Evolutionary conservation across 2,113 vertebrate species (phyloP).

Genomic region (Benitochromis conjunctus): DNA sequence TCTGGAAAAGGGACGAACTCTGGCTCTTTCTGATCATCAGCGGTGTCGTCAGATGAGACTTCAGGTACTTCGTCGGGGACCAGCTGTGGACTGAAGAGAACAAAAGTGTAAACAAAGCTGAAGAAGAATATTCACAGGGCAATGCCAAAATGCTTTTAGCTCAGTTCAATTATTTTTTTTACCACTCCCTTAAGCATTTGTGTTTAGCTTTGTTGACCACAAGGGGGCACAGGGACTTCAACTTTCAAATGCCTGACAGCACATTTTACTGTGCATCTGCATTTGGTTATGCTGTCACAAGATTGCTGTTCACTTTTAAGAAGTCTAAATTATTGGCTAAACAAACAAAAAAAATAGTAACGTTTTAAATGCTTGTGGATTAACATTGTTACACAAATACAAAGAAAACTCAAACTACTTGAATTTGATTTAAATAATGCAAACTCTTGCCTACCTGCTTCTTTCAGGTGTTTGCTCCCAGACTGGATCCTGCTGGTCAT

Average conservation of each 20-base stretch:
- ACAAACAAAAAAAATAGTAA: neutral
- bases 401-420: neutral
- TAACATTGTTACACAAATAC: neutral
- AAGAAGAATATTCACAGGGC: neutral
- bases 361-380: neutral
- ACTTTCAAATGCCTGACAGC: neutral
- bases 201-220: constrained; percentile 27
- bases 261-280: neutral
- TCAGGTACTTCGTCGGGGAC: constrained; percentile 12
- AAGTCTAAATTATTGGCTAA: neutral
- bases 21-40: neutral
- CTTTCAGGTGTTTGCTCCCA: constrained; percentile 43
- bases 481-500: constrained; percentile 69
- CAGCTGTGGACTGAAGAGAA: constrained; percentile 10
- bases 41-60: neutral
- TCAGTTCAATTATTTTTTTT: neutral
- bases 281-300: neutral
- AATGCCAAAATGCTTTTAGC: neutral
- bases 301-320: neutral
- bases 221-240: constrained; percentile 35
- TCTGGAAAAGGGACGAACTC: constrained; percentile 47
- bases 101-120: neutral
- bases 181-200: neutral
- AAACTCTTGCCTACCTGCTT: constrained; percentile 73
- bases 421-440: neutral